Conservation (phyloP, 1,140 invertebrate genomes). For the Ptiloglossa arizonensis region DNA sequence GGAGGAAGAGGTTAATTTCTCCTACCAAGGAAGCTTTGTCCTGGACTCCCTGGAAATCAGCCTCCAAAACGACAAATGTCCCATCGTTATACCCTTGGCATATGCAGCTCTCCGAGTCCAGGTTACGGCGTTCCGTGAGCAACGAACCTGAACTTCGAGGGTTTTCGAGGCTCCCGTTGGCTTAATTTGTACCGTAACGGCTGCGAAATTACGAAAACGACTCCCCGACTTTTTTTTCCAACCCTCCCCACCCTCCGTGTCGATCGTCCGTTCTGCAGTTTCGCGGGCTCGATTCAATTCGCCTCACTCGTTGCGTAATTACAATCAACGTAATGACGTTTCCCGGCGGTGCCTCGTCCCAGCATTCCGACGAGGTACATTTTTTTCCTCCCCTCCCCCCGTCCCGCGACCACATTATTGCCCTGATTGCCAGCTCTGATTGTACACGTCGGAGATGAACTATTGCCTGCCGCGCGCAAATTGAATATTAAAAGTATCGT, state of each 20-base stretch:
- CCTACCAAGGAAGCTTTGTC: too few relatives aligned
- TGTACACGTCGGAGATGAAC: conserved; percentile 3
- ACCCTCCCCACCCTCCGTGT: neutral
- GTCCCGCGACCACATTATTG: conserved; percentile 46
- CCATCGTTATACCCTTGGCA: too few relatives aligned
- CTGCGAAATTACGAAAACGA: conserved; percentile 49
- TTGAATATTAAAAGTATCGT: conserved; percentile 8
- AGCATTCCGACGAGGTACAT: conserved; percentile 38
- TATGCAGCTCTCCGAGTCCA: too few relatives aligned
- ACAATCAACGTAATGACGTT: conserved; percentile 68
- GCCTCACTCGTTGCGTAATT: conserved; percentile 56
- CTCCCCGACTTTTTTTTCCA: neutral
- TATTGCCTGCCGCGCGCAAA: neutral
- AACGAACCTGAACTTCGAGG: too few relatives aligned
- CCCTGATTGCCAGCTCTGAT: conserved; percentile 50
- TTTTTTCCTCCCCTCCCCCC: too few relatives aligned
- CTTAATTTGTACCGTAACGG: neutral
- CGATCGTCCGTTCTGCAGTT: neutral
- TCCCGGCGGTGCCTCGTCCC: conserved; percentile 33
- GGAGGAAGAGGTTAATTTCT: too few relatives aligned
- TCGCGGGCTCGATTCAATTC: conserved; percentile 46
- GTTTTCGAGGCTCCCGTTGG: too few relatives aligned
- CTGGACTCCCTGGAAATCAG: too few relatives aligned
- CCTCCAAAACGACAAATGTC: too few relatives aligned
- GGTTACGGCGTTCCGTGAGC: too few relatives aligned